Percentiles rank a stretch among this genome's conserved stretches.
Evolutionary conservation across 2,113 vertebrate species (phyloP).

Genomic region (Smithornis capensis): DNA sequence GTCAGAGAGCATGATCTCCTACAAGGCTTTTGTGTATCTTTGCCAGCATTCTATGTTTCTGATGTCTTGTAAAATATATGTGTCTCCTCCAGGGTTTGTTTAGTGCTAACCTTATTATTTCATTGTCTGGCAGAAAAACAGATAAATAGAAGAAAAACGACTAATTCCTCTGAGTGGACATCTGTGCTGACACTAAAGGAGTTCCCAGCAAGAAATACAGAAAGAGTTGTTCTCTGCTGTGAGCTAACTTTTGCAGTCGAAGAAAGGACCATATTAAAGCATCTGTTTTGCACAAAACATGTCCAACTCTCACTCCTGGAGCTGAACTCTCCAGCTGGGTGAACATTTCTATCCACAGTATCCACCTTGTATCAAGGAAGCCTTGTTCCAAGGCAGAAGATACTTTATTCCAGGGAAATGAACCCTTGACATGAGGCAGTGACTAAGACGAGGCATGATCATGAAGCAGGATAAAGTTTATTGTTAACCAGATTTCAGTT

Average conservation of each 20-base stretch:
- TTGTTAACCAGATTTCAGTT: not conserved
- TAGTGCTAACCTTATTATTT: not conserved
- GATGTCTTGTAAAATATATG: not conserved
- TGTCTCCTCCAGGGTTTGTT: not conserved
- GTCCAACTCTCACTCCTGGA: not conserved
- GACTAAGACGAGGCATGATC: not conserved
- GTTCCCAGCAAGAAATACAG: not conserved
- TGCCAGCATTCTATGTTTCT: not conserved
- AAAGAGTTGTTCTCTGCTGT: not conserved
- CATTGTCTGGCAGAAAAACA: conserved; percentile 18
- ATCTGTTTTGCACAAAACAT: not conserved
- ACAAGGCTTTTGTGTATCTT: not conserved
- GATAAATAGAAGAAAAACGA: conserved; percentile 6
- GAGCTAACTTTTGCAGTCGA: not conserved
- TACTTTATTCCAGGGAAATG: not conserved
- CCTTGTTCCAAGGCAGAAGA: not conserved
- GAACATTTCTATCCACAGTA: not conserved
- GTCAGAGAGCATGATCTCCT: not conserved
- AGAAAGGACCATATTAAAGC: not conserved
- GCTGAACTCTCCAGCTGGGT: not conserved
- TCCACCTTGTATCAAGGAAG: not conserved
- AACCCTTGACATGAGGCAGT: not conserved
- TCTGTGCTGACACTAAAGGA: not conserved
- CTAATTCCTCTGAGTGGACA: not conserved
- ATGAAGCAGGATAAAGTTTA: not conserved